Evolutionary conservation across 2,888 invertebrate genomes (phyloP).

Genomic region (Yponomeuta cagnagella): DNA sequence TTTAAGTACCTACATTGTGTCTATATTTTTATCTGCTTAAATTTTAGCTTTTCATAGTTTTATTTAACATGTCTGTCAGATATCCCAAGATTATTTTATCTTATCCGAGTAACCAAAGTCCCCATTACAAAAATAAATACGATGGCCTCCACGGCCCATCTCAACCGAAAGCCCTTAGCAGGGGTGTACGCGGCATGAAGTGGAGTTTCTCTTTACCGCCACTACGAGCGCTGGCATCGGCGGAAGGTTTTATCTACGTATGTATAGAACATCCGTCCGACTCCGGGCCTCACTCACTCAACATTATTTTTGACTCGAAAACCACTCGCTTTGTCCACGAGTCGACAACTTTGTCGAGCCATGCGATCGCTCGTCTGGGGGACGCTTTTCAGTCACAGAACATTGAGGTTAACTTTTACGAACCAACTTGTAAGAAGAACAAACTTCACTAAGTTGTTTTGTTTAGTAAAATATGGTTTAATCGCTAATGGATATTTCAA

Average conservation of each 20-base stretch:
- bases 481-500: slow-evolving; percentile 13
- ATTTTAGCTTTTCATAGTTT: too few relatives aligned
- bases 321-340: slow-evolving; percentile 56
- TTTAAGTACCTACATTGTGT: too few relatives aligned
- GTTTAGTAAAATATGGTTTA: slow-evolving; percentile 31
- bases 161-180: slow-evolving; percentile 43
- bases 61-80: too few relatives aligned
- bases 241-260: slow-evolving; percentile 76
- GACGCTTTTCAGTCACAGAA: slow-evolving; percentile 46
- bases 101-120: not conserved
- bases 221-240: slow-evolving; percentile 64
- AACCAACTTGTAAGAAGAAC: slow-evolving; percentile 13
- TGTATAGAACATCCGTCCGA: slow-evolving; percentile 72
- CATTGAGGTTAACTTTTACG: slow-evolving; percentile 26
- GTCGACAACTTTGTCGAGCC: slow-evolving; percentile 62
- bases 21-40: too few relatives aligned
- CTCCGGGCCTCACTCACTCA: slow-evolving; percentile 60
- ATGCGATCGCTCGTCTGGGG: slow-evolving; percentile 43
- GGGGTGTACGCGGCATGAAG: slow-evolving; percentile 66
- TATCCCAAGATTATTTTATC: too few relatives aligned
- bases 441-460: slow-evolving; percentile 42
- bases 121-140: not conserved
- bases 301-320: slow-evolving; percentile 58
- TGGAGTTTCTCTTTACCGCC: slow-evolving; percentile 53
- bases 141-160: not conserved